Evolutionary conservation across 2,113 vertebrate species (phyloP).

Genomic region (Lonchura striata): DNA sequence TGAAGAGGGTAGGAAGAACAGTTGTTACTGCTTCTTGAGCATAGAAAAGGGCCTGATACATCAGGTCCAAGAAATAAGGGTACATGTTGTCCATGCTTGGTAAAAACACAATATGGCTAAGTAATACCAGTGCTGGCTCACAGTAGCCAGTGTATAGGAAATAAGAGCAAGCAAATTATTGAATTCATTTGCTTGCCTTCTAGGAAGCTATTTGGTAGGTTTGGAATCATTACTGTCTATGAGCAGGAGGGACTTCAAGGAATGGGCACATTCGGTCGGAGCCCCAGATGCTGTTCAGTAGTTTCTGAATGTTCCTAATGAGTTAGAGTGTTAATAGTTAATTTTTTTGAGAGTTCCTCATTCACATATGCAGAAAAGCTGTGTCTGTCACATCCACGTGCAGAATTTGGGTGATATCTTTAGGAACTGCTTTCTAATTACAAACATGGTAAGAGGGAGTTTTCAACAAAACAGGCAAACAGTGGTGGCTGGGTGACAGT

Average conservation of each 20-base stretch:
- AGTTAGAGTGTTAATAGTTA: not conserved
- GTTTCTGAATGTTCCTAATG: not conserved
- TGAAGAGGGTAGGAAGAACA: not conserved
- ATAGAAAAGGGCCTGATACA: not conserved
- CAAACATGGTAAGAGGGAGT: rapidly evolving
- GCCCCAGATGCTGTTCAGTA: not conserved
- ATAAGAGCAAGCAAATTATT: not conserved
- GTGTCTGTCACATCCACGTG: not conserved
- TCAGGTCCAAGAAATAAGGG: not conserved
- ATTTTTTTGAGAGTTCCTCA: not conserved
- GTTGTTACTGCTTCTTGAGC: not conserved
- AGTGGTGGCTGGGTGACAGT: not conserved
- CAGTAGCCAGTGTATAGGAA: not conserved
- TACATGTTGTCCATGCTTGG: not conserved
- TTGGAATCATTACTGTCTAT: not conserved
- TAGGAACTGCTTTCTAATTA: not conserved
- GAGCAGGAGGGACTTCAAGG: not conserved
- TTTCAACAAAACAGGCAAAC: not conserved
- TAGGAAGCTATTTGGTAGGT: not conserved
- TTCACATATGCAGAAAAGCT: not conserved
- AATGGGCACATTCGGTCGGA: not conserved
- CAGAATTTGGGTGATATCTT: not conserved
- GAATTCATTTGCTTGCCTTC: not conserved
- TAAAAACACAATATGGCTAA: not conserved
- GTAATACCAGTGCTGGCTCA: not conserved